Evolutionary conservation across 2,797 vertebrate species (phyloP).

Genomic region (Pachyuromys duprasi): DNA sequence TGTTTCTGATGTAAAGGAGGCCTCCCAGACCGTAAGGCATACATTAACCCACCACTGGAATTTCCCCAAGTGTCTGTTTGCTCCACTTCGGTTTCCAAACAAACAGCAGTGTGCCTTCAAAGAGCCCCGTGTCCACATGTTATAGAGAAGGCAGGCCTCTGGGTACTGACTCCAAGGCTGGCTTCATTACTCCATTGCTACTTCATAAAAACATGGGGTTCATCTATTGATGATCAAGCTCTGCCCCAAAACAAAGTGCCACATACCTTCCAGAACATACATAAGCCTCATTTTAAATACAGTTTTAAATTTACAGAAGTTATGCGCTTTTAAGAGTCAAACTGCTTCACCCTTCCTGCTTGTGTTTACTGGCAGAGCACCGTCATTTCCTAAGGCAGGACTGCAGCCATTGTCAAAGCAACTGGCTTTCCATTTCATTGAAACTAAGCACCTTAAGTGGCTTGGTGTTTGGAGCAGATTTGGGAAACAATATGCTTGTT

Average conservation of each 20-base stretch:
- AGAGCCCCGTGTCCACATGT: neutral
- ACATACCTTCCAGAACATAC: neutral
- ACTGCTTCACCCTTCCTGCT: neutral
- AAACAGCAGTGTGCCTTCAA: conserved; percentile 30
- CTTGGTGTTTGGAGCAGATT: neutral
- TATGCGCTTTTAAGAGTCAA: neutral
- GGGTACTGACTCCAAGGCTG: neutral
- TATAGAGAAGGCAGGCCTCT: neutral
- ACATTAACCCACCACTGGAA: neutral
- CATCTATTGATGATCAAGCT: neutral
- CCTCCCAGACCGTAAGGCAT: neutral
- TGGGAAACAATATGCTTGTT: conserved; percentile 18
- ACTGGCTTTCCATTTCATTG: neutral
- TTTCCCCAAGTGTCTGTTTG: neutral
- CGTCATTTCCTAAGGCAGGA: neutral
- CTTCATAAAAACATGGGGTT: neutral
- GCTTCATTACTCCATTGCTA: neutral
- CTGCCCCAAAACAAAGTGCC: neutral
- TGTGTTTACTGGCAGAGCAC: neutral
- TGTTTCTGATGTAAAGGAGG: neutral
- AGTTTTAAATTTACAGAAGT: neutral
- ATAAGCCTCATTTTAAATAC: neutral
- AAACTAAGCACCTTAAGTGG: neutral
- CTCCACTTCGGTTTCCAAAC: neutral
- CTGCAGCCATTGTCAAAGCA: neutral